Conservation (phyloP, 2,797 vertebrate genomes). For the Glyptemys insculpta region DNA sequence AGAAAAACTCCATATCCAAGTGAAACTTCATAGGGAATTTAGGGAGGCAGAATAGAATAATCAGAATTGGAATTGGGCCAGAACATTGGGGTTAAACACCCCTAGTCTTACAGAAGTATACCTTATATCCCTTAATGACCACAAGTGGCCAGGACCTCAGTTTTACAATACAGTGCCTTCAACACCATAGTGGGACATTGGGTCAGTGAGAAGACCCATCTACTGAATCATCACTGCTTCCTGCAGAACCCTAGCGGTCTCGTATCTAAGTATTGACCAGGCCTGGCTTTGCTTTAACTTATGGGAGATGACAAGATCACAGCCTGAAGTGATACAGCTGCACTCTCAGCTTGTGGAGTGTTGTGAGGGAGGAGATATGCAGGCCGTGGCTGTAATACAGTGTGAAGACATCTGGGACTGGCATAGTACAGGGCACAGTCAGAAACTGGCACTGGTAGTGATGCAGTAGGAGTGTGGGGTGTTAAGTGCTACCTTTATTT, state of each 20-base stretch:
- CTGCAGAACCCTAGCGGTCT: neutral
- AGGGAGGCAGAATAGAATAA: neutral
- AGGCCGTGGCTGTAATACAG: neutral
- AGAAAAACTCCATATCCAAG: neutral
- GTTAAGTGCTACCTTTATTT: neutral
- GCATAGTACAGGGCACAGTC: neutral
- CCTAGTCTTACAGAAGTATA: neutral
- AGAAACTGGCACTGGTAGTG: accelerated
- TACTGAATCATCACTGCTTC: neutral
- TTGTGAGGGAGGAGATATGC: neutral
- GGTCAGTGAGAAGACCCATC: neutral
- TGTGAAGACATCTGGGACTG: neutral
- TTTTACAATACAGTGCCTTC: too few species aligned
- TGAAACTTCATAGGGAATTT: neutral
- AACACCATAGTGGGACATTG: too few species aligned
- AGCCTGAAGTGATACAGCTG: neutral
- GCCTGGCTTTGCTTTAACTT: neutral
- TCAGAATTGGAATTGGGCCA: neutral
- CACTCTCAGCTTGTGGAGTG: neutral
- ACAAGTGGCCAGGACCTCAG: neutral
- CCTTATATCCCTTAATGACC: neutral
- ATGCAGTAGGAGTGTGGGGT: neutral
- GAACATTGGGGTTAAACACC: neutral
- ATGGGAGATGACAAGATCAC: accelerated
- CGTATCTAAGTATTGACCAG: neutral